Base-by-base conservation (phyloP, 2,113 vertebrate genomes). In the Trematomus loennbergii region DNA sequence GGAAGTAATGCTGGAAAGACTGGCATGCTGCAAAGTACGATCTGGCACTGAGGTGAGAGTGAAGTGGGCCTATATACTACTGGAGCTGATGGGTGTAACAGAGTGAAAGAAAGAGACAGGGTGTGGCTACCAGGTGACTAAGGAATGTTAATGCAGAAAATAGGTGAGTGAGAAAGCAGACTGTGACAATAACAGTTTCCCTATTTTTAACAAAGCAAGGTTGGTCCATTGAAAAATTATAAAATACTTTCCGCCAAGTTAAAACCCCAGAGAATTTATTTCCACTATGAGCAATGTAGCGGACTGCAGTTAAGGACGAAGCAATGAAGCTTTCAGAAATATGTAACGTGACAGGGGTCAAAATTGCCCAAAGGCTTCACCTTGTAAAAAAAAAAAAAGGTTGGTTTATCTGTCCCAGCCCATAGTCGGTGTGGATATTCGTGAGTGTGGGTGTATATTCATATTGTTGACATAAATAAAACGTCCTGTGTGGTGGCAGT, bases 261-360 rank as follows among this genome's bases (percentile, higher is more conserved):
- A 78, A 68, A 17, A 64, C 68, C 57, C 43, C 2, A 33, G 45
- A 77, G 63, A 77, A 73, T 83, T 68, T 74, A 62, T 64, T n/a
- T 86, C 59, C 54, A n/a, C 36, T 75, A 50, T 67, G 63, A 79
- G 43, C 60, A 58, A 45, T 60, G 20, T 8, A 62, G 61, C 18
- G 40, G 22, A 67, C 53, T 80, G 12, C 40, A 52, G 55, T 43
- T 58, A 62, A 76, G 68, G 72, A 68, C 2, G 11, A 79, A 50
- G 72, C 78, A 70, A 72, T 62, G 70, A 81, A 74, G 74, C 78
- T 64, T 58, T 48, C 12, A 48, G 73, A 88, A 89, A 88, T 81
- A 92, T 85, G 17, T 25, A 84, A 88, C 82, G 70, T 20, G 81
- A 89, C 81, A 85, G 58, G 58, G 67, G 66, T 75, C 78, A 77